Conservation (phyloP, 2,797 vertebrate species). For the Sylvilagus floridanus region DNA sequence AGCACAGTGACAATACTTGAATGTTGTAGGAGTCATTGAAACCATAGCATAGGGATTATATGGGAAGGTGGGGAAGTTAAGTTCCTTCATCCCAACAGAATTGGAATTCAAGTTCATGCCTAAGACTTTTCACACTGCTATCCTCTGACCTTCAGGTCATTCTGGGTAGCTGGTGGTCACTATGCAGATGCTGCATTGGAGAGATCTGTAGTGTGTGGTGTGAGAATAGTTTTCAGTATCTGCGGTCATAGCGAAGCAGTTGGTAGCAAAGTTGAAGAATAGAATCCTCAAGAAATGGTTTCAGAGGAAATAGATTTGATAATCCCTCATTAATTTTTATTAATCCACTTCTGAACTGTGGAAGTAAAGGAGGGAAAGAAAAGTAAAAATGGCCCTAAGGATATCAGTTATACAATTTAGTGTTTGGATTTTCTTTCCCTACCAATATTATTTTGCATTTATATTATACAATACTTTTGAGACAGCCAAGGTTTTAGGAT, state of each 20-base stretch:
- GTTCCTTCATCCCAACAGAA: neutral
- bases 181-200: neutral
- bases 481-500: neutral
- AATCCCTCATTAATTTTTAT: neutral
- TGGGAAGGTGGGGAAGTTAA: neutral
- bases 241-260: neutral
- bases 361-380: neutral
- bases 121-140: neutral
- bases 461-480: neutral
- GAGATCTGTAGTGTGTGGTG: neutral
- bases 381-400: neutral
- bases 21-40: too few relatives aligned
- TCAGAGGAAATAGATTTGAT: neutral
- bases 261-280: neutral
- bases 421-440: neutral
- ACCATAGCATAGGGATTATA: too few relatives aligned
- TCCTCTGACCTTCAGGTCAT: neutral
- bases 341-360: neutral
- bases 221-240: neutral
- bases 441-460: neutral
- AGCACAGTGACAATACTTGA: too few relatives aligned
- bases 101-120: neutral
- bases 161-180: too few relatives aligned
- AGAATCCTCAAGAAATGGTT: neutral
- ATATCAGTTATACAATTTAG: neutral